Evolutionary conservation across 2,888 invertebrate species (phyloP), one percentile per base, ranked within the genome.

Genomic region (Agonopterix alstromeriana): DNA sequence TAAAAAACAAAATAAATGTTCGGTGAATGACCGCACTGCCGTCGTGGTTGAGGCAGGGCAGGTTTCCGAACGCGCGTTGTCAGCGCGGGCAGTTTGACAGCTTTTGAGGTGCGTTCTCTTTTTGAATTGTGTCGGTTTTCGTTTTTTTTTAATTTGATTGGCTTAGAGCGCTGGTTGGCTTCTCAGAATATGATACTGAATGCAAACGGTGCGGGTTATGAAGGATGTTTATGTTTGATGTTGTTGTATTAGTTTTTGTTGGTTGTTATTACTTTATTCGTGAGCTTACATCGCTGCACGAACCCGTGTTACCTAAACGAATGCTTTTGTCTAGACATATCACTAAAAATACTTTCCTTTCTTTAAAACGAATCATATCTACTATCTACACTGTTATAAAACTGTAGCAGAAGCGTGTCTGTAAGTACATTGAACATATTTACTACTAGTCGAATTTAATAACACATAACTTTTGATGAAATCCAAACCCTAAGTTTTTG

Each of bases 71-170:
- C 66, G 62, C 49, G 52, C 53, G 52, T 51, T 58, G 63, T 64
- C 64, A 64, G 63, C 57, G 54, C 75, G 76, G 76, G 79, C 79
- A 78, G 87, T 82, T 83, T 83, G 86, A 86, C 87, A 84, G 85
- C 84, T 84, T 83, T 83, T 84, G 81, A 85, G 81, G 74, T 65
- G 75, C 77, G 78, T 79, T 82, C 83, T 70, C 78, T 78, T 86
- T 87, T 83, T 82, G 81, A 84, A 81, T 78, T 81, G 82, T 27
- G 27, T 27, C 80, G 72, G 76, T 73, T 70, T 73, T 60, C 63
- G 58, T 66, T 63, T 47, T 53, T 59, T 70, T 72, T 71, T 56
- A 57, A 63, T 69, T 73, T 70, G 74, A 77, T 78, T 77, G 73
- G 77, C 72, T 74, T 63, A 66, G 66, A 27, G 65, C 68, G 61